phyloP scores from a whole-genome alignment of 2,113 vertebrate genomes.

The Thymallus thymallus region DNA sequence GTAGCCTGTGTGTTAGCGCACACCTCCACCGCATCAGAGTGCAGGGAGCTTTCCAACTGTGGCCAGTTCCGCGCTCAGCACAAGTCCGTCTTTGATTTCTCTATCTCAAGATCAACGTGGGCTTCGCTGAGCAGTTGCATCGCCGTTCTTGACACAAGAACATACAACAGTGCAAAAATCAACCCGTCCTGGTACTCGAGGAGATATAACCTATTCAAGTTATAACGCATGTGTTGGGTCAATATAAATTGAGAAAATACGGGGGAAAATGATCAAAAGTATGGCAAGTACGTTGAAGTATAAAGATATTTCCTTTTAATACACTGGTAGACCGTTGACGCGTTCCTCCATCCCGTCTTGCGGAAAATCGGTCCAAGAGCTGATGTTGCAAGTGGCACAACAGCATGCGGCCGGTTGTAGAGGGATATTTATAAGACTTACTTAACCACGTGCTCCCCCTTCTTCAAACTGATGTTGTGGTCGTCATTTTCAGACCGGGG shows the following conservation, averaged over 20 bases:
- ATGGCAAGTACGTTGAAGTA: background rate
- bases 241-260: background rate
- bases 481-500: constrained; percentile 66
- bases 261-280: background rate
- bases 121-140: constrained; percentile 10
- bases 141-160: background rate
- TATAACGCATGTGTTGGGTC: background rate
- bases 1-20: constrained; percentile 44
- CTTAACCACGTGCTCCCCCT: constrained; percentile 77
- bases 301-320: constrained; percentile 23
- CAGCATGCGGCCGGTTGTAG: constrained; percentile 63
- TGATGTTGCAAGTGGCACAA: constrained; percentile 76
- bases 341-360: constrained; percentile 55
- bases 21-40: constrained; percentile 60
- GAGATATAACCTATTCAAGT: no score
- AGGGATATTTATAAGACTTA: constrained; percentile 75
- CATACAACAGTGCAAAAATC: background rate
- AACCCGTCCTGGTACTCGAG: background rate
- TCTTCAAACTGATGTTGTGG: constrained; percentile 72
- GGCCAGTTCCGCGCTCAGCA: constrained; percentile 19
- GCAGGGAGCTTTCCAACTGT: constrained; percentile 27
- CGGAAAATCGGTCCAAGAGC: constrained; percentile 33
- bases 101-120: constrained; percentile 9
- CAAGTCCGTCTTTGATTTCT: constrained; percentile 19
- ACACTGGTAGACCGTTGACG: constrained; percentile 47